Percentiles rank a stretch among this genome's conserved stretches.
These are phyloP conservation scores for Rhabdophis nuchalis DNA, from an alignment of 2,797 vertebrate species.

Conservation along the genomic window DNA sequence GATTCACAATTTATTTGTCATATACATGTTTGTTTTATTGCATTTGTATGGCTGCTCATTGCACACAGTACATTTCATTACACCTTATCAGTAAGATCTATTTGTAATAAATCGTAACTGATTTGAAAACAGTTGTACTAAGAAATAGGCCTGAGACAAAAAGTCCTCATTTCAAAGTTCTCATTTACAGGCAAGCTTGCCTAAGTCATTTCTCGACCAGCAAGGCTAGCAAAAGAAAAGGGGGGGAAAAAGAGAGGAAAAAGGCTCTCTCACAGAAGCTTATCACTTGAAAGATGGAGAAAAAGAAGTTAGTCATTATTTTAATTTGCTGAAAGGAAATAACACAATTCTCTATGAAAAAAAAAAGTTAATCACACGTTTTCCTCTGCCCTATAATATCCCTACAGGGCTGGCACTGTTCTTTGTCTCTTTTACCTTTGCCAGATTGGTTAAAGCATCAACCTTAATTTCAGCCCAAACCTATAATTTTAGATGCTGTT, in stretches of 20 bases:
- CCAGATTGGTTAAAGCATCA: constrained; percentile 26
- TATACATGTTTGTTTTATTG: constrained; percentile 33
- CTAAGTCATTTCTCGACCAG: neutral
- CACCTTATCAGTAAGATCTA: constrained; percentile 34
- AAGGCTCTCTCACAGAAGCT: neutral
- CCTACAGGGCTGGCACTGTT: neutral
- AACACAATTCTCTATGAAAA: constrained; percentile 11
- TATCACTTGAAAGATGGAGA: constrained; percentile 9
- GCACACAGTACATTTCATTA: constrained; percentile 41
- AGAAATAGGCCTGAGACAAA: constrained; percentile 44
- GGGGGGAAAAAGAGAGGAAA: neutral
- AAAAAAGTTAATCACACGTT: constrained; percentile 30
- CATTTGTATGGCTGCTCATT: neutral
- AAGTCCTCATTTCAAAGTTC: constrained; percentile 18
- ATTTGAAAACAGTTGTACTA: constrained; percentile 33
- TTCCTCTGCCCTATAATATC: neutral
- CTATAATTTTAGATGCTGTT: constrained; percentile 53
- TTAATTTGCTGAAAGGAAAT: constrained; percentile 12
- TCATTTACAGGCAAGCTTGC: constrained; percentile 5
- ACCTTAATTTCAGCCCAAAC: constrained; percentile 51
- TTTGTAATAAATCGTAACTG: constrained; percentile 45
- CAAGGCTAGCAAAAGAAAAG: constrained; percentile 3
- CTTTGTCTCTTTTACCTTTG: constrained; percentile 18
- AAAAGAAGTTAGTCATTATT: constrained; percentile 22
- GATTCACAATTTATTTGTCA: constrained; percentile 30